Conservation (phyloP, 2,888 invertebrate genomes). For the Himalopsyche kuldschensis region DNA sequence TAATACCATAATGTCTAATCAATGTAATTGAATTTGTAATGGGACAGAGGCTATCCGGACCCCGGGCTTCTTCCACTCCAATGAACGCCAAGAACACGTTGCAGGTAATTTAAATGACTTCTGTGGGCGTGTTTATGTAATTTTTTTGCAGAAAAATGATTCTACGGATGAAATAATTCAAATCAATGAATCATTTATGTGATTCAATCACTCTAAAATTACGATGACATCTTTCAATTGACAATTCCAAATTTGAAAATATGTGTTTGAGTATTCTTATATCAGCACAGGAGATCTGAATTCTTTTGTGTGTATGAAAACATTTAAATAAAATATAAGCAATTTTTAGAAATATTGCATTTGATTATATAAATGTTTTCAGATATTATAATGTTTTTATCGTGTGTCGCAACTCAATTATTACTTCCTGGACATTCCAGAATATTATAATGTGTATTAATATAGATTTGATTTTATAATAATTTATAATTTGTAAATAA, state of each 20-base stretch:
- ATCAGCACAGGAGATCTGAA: not conserved
- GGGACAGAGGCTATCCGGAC: slow-evolving; percentile 52
- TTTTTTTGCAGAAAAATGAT: not conserved
- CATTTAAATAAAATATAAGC: not conserved
- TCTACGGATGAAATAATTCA: too few species aligned
- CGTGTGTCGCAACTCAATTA: not conserved
- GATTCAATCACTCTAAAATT: too few species aligned
- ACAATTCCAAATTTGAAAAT: too few species aligned
- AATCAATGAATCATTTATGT: too few species aligned
- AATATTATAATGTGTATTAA: slow-evolving; percentile 14
- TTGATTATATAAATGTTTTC: not conserved
- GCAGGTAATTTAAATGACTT: slow-evolving; percentile 57
- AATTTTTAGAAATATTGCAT: not conserved
- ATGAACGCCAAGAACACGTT: slow-evolving; percentile 65
- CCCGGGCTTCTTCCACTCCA: slow-evolving; percentile 61
- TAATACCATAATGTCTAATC: not conserved
- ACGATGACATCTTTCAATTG: too few species aligned
- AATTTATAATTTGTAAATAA: slow-evolving; percentile 31
- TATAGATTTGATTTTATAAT: slow-evolving; percentile 16
- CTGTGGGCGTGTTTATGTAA: not conserved
- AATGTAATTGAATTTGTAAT: slow-evolving; percentile 41
- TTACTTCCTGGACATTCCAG: slow-evolving; percentile 7
- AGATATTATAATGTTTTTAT: not conserved
- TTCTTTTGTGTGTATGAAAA: not conserved
- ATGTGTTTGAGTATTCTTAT: not conserved